Evolutionary conservation across 2,888 invertebrate species (phyloP).

Genomic region (Amphipyra berbera): DNA sequence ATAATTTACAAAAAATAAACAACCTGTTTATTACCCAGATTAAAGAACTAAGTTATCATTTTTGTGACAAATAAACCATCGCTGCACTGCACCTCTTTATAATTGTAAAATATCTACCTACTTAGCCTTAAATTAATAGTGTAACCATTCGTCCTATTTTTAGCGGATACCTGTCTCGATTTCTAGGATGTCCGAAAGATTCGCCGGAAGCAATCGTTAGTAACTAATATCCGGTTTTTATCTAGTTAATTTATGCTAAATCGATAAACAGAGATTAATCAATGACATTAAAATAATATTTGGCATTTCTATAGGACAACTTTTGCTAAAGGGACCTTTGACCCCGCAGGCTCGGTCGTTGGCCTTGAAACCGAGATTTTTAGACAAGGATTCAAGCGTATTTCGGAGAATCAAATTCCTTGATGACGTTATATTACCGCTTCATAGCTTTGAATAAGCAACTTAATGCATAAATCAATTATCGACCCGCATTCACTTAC

Average conservation of each 20-base stretch:
- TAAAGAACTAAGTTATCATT: neutral
- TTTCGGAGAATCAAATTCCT: conserved; percentile 16
- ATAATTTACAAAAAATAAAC: conserved; percentile 2
- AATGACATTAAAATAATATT: neutral
- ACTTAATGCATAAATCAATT: conserved; percentile 28
- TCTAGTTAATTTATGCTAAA: neutral
- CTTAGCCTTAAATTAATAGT: neutral
- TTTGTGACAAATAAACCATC: neutral
- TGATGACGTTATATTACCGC: conserved; percentile 12
- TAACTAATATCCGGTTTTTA: conserved; percentile 20
- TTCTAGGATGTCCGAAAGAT: conserved; percentile 51
- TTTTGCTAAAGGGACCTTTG: conserved; percentile 47
- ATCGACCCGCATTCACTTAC: conserved; percentile 43
- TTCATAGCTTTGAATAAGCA: conserved; percentile 2
- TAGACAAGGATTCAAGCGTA: conserved; percentile 14
- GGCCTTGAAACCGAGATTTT: conserved; percentile 49
- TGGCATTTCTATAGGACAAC: conserved; percentile 15
- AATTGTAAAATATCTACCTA: too few relatives aligned
- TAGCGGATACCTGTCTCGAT: conserved; percentile 45
- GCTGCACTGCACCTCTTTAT: too few relatives aligned
- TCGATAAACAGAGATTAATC: conserved; percentile 1
- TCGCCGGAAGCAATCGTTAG: conserved; percentile 29
- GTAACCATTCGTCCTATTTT: conserved; percentile 30
- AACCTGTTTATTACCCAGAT: neutral
- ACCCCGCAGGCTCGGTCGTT: conserved; percentile 47